Evolutionary conservation across 2,888 invertebrate genomes (phyloP), one percentile per base, ranked within the genome.

Genomic region (Mesorhabditis sp.): DNA sequence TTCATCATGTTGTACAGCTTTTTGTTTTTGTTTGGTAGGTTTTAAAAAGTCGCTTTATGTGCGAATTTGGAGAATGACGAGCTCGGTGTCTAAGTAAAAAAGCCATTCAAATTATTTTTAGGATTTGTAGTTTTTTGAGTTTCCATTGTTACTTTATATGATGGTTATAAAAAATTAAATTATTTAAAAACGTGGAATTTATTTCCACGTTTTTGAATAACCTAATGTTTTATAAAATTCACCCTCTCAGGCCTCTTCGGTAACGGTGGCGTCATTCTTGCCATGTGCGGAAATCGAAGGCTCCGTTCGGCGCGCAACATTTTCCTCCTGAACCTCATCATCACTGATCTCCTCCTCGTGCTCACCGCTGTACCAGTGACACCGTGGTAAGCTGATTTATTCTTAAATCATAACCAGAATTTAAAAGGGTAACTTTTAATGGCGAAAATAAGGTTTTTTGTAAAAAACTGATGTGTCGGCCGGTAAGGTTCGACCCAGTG

Each of bases 271-370:
- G 85, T 85, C n/a, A 65, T 84, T 45, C 74, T 79, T 71, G 82
- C 83, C 7, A 81, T 84, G 58, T 77, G 77, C 4, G 70, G 76
- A 43, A 81, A 84, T 71, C 79, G 81, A 62, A 74, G 84, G 5
- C 77, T 85, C 4, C 84, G 83, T n/a, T 83, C 84, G 5, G 84
- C 85, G 4, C 72, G 85, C 7, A 85, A 85, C 70, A 78, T 85
- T 44, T 86, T 85, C 70, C 77, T 85, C 61, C 74, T 86, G 65
- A 85, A 84, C 70, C 71, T 85, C 64, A 86, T 85, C 65, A 70
- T 81, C 41, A 82, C 85, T 65, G 85, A 85, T 72, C 68, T 85
- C 43, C 71, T 85, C 28, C 74, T 86, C 4, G 84, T 85, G 61
- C 75, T 85, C 61, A 83, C 84, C 1, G 83, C 81, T 0, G 79